Conservation (phyloP, 2,113 vertebrate genomes). For the Columba janthina region DNA sequence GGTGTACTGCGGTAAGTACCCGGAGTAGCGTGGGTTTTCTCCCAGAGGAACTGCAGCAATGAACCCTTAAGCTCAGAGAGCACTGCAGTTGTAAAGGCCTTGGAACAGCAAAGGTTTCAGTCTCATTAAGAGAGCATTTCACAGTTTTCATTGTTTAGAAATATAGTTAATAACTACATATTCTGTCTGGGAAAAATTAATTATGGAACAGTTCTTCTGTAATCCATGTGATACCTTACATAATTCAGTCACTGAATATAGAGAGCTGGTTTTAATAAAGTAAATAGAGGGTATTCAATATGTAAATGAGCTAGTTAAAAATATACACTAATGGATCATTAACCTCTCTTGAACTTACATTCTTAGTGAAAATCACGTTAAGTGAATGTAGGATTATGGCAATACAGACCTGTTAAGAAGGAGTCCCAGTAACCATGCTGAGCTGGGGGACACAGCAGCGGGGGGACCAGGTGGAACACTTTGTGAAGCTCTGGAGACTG, state of each 20-base stretch:
- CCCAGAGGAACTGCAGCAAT: not conserved
- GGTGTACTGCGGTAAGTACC: not conserved
- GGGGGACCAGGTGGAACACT: not conserved
- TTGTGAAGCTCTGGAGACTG: not conserved
- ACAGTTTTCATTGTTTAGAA: conserved; percentile 41
- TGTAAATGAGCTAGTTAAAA: conserved; percentile 62
- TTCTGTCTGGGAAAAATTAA: conserved; percentile 3
- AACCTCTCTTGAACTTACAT: conserved; percentile 64
- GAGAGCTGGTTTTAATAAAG: conserved; percentile 50
- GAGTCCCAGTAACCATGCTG: not conserved
- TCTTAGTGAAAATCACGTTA: conserved; percentile 50
- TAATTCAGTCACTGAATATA: conserved; percentile 38
- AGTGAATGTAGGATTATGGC: conserved; percentile 25
- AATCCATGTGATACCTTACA: conserved; percentile 38
- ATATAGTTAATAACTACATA: conserved; percentile 1
- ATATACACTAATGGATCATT: conserved; percentile 60
- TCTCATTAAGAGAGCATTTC: not conserved
- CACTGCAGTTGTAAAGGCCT: not conserved
- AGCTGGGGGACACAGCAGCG: not conserved
- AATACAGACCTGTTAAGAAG: not conserved
- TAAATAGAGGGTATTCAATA: conserved; percentile 56
- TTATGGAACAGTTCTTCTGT: conserved; percentile 5
- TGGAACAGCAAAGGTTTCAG: not conserved
- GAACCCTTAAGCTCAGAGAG: not conserved
- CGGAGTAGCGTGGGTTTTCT: not conserved